A percentile compares a stretch with the other conserved stretches of the same genome.
Conservation (phyloP, 2,797 vertebrate species). For the Acanthurus leucopareius region DNA sequence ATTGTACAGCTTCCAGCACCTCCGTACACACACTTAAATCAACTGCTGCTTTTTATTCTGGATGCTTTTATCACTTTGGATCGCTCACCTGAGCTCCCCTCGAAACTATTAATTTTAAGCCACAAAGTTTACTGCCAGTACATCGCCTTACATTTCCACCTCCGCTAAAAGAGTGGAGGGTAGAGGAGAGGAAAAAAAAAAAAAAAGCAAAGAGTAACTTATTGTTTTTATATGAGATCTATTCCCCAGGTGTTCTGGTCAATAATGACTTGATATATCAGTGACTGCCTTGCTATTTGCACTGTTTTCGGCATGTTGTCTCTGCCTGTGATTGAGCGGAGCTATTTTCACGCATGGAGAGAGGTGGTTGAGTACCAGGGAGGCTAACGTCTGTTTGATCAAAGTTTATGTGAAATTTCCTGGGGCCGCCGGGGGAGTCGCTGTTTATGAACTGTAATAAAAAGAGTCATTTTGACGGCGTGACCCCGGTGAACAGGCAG, state of each 20-base stretch:
- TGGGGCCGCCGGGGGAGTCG: slow-evolving; percentile 90
- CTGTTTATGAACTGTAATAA: slow-evolving; percentile 99
- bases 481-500: slow-evolving; percentile 85
- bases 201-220: slow-evolving; percentile 82
- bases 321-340: slow-evolving; percentile 86
- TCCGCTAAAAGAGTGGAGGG: slow-evolving; percentile 69
- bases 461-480: slow-evolving; percentile 99
- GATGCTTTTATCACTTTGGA: slow-evolving; percentile 78
- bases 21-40: slow-evolving; percentile 69
- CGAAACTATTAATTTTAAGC: slow-evolving; percentile 92
- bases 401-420: slow-evolving; percentile 98
- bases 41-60: slow-evolving; percentile 71
- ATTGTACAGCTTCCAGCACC: slow-evolving; percentile 41
- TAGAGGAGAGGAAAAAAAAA: slow-evolving; percentile 35
- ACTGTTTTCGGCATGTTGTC: slow-evolving; percentile 87
- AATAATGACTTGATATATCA: slow-evolving; percentile 90
- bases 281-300: slow-evolving; percentile 88
- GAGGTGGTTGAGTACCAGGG: slow-evolving; percentile 83
- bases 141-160: slow-evolving; percentile 63
- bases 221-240: slow-evolving; percentile 91
- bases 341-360: slow-evolving; percentile 85
- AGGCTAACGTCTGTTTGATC: slow-evolving; percentile 95
- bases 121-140: slow-evolving; percentile 88
- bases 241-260: slow-evolving; percentile 86
- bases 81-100: slow-evolving; percentile 86